Evolutionary conservation across 2,888 invertebrate species (phyloP).

Genomic region (Rhagium mordax): DNA sequence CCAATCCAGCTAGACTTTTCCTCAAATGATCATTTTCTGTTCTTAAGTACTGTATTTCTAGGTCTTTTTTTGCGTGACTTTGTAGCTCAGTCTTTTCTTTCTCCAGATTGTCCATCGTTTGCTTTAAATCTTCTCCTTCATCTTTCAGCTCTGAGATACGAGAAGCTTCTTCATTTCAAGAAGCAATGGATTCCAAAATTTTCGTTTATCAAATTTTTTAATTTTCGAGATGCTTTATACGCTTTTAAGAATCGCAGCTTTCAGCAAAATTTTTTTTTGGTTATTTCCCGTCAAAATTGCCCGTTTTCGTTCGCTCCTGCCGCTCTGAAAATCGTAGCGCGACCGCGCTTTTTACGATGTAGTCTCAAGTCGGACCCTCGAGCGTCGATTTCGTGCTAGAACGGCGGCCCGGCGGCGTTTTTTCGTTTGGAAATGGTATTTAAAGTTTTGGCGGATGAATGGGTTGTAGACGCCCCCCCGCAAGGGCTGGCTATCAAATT

Average conservation of each 20-base stretch:
- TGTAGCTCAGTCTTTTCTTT: constrained; percentile 50
- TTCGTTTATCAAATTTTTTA: constrained; percentile 52
- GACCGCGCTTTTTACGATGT: too few species aligned
- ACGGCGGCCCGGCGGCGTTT: too few species aligned
- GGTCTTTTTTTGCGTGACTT: constrained; percentile 40
- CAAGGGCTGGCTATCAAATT: too few species aligned
- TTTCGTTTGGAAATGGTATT: too few species aligned
- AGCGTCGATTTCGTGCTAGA: too few species aligned
- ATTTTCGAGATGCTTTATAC: constrained; percentile 54
- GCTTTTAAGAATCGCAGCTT: constrained; percentile 47
- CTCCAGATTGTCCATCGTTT: constrained; percentile 47
- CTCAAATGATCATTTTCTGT: constrained; percentile 47
- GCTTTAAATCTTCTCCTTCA: constrained; percentile 44
- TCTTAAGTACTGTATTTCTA: constrained; percentile 42
- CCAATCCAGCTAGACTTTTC: constrained; percentile 42
- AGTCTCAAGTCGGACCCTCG: too few species aligned
- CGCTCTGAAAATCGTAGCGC: too few species aligned
- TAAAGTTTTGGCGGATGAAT: too few species aligned
- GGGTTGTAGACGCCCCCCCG: too few species aligned
- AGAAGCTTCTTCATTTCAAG: constrained; percentile 45
- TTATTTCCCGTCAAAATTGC: too few species aligned
- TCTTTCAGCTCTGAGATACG: constrained; percentile 36
- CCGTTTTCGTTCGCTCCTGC: too few species aligned
- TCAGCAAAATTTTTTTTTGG: constrained; percentile 1
- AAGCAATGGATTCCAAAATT: constrained; percentile 50